Evolutionary conservation across 2,113 vertebrate species (phyloP).

Genomic region (Xenopus tropicalis): UCB_Xtro_10.0 CM004446.2:98162501-98163000

Average conservation of each 20-base stretch:
- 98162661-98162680: too few relatives aligned
- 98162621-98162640: too few relatives aligned
- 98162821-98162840: constrained; percentile 49
- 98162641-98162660: too few relatives aligned
- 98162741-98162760: constrained; percentile 15
- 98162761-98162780: not conserved
- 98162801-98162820: constrained; percentile 18
- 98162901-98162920: constrained; percentile 55
- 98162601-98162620: too few relatives aligned
- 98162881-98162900: constrained; percentile 61
- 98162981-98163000: not conserved
- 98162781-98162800: constrained; percentile 20
- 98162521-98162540: too few relatives aligned
- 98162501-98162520: too few relatives aligned
- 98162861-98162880: constrained; percentile 59
- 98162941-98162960: constrained; percentile 24
- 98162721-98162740: not conserved
- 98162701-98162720: not conserved
- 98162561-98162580: too few relatives aligned
- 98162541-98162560: too few relatives aligned
- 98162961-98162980: constrained; percentile 23
- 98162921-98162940: constrained; percentile 8
- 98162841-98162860: constrained; percentile 47
- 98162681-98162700: too few relatives aligned
- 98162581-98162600: too few relatives aligned